Conservation (phyloP, 2,113 vertebrate species). For the Solenodon paradoxus region DNA sequence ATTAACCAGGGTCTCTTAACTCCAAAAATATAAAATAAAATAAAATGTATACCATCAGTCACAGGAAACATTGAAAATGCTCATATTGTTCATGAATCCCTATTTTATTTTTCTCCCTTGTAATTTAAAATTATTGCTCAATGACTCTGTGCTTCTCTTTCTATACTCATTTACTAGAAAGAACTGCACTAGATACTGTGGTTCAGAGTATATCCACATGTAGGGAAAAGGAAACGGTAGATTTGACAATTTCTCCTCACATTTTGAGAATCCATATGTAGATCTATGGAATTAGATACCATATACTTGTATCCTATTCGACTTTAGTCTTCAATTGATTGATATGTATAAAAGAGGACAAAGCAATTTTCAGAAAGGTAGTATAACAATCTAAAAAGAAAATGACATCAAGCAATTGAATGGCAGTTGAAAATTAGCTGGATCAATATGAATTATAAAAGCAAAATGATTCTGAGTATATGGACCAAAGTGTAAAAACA, state of each 20-base stretch:
- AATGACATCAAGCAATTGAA: slow-evolving; percentile 48
- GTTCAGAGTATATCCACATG: slow-evolving; percentile 32
- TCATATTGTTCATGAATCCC: background rate
- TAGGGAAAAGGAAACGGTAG: background rate
- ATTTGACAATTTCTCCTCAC: background rate
- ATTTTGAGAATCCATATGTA: background rate
- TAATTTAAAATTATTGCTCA: slow-evolving; percentile 49
- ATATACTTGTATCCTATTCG: background rate
- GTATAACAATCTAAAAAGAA: slow-evolving; percentile 49
- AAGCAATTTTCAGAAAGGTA: slow-evolving; percentile 1
- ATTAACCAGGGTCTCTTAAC: slow-evolving; percentile 36
- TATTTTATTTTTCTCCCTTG: slow-evolving; percentile 28
- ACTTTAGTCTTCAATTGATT: slow-evolving; percentile 33
- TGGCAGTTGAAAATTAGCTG: slow-evolving; percentile 48
- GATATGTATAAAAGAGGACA: background rate
- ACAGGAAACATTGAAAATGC: slow-evolving; percentile 25
- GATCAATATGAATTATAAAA: slow-evolving; percentile 58
- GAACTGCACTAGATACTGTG: background rate
- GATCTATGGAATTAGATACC: background rate
- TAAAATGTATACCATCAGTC: background rate
- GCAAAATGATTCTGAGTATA: slow-evolving; percentile 58
- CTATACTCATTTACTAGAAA: slow-evolving; percentile 43
- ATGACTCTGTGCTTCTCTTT: slow-evolving; percentile 11
- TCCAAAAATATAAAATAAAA: background rate
- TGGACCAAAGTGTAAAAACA: slow-evolving; percentile 52